Base-by-base conservation (phyloP, 2,113 vertebrate species). In the Nannobrachium achirus region DNA sequence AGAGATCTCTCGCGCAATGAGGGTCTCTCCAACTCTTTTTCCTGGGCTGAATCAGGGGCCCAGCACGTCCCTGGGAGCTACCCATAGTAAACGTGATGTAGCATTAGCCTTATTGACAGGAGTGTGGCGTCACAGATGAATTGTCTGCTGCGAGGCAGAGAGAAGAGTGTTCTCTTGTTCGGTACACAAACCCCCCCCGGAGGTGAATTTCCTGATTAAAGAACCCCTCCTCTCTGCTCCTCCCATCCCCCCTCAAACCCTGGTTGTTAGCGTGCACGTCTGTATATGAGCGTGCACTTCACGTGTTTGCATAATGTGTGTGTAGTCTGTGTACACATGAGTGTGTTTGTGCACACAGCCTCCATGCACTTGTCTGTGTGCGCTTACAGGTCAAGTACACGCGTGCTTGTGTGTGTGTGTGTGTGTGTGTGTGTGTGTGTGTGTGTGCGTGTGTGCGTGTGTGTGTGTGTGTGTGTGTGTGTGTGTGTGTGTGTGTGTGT, bases 191-290 rank as follows among this genome's bases (percentile, higher is more conserved):
- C 73, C 81, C 81, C n/a, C 33, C 75, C 80, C 72, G 65, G 78
- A 90, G 84, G 86, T 82, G 84, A 89, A 89, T 87, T 82, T 83
- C 71, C 80, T 90, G 89, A 92, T 92, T 92, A 90, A 90, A 89
- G 66, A 76, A 62, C 68, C 67, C 16, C 60, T 44, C 19, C 44
- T 50, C 16, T 49, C 42, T n/a, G 41, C 53, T 56, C 45, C 11
- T 0, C 61, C 25, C 15, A 20, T 51, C 53, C 66, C 8, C n/a
- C 57, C 44, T 38, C 56, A 7, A 14, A 50, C 46, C 45, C 16
- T 44, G 40, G 19, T 25, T 33, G 69, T 11, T 33, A 77, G 56
- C 46, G 65, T 63, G 73, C 67, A 63, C 71, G 44, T 80, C 25
- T 19, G 38, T 25, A 41, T 59, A 19, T 45, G 45, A 59, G 19